These are phyloP conservation scores for Alethe castanea DNA, from an alignment of 2,113 vertebrate species.

Conservation along the genomic window DNA sequence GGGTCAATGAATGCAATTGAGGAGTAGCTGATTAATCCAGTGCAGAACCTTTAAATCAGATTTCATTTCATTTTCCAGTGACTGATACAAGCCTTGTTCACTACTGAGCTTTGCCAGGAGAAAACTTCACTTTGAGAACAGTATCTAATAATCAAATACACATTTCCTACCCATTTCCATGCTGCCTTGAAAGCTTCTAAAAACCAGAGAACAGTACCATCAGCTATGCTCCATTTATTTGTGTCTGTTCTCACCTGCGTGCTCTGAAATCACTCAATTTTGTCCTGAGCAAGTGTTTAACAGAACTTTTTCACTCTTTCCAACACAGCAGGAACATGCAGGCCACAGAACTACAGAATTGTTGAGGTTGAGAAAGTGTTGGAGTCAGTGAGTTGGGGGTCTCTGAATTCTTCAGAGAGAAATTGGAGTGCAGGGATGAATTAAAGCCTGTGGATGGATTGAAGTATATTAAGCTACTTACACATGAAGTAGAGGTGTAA, in stretches of 20 bases:
- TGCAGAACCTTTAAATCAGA: neutral
- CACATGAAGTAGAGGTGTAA: no score
- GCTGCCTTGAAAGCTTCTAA: neutral
- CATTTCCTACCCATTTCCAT: neutral
- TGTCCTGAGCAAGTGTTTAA: neutral
- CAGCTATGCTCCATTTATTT: neutral
- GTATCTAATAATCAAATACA: neutral
- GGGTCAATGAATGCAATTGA: conserved; percentile 21
- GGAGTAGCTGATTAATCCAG: conserved; percentile 46
- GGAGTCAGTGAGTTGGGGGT: no score
- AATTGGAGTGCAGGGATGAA: no score
- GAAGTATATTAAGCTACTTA: no score
- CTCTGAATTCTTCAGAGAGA: no score
- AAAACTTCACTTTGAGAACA: neutral
- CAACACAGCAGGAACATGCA: neutral
- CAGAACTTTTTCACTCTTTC: neutral
- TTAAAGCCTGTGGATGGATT: no score
- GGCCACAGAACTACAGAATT: neutral
- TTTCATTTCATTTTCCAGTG: neutral
- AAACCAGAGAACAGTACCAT: neutral
- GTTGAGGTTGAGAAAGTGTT: neutral
- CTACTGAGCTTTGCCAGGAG: neutral
- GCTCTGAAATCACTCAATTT: neutral
- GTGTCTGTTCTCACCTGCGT: neutral
- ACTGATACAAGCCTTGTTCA: neutral